These are phyloP conservation scores for Lepus europaeus DNA, from an alignment of 2,113 vertebrate species.

Conservation along the genomic window DNA sequence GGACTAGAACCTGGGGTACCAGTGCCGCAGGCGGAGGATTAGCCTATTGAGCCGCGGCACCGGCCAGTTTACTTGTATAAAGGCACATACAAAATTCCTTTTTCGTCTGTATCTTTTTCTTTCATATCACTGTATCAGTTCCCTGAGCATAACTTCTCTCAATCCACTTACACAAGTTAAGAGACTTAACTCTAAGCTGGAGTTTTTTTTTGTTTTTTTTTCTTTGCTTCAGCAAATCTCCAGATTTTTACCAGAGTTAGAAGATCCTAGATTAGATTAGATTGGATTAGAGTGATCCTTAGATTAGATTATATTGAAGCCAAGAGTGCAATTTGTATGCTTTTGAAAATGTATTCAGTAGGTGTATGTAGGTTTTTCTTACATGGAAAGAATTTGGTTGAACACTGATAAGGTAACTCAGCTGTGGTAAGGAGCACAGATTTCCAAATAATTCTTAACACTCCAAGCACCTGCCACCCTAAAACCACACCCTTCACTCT, in stretches of 20 bases:
- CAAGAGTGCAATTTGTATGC: neutral
- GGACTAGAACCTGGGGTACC: too few relatives aligned
- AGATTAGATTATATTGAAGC: neutral
- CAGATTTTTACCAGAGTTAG: slow-evolving; percentile 26
- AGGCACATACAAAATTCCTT: neutral
- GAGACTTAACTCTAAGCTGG: slow-evolving; percentile 12
- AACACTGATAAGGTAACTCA: neutral
- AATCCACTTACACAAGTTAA: neutral
- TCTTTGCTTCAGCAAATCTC: neutral
- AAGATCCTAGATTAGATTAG: neutral
- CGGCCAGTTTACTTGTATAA: slow-evolving; percentile 1
- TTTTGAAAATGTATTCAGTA: slow-evolving; percentile 42
- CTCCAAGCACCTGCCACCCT: neutral
- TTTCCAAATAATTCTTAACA: neutral
- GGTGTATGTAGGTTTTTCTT: neutral
- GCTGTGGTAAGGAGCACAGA: neutral
- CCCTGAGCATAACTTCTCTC: slow-evolving; percentile 23
- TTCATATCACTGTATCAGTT: neutral
- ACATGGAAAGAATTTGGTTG: neutral
- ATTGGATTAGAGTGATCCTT: too few relatives aligned
- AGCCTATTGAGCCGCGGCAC: too few relatives aligned
- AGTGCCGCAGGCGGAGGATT: too few relatives aligned
- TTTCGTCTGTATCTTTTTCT: neutral
- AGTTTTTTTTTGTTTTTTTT: too few relatives aligned
- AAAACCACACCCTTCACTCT: neutral